phyloP scores from a whole-genome alignment of 2,113 vertebrate species.

The Apteryx owenii region DNA sequence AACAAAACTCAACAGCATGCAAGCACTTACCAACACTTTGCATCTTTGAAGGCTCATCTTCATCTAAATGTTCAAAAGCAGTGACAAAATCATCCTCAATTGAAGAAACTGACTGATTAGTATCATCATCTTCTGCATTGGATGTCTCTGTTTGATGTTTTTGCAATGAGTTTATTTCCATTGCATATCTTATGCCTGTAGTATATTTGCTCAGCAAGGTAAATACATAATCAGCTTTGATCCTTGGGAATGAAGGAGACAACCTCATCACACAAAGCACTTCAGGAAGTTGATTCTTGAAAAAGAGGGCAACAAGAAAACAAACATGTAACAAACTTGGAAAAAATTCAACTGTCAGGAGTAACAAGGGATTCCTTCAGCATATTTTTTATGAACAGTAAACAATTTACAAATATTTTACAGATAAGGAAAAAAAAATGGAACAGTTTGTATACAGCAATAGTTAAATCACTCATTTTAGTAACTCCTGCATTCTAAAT shows the following conservation, averaged over 20 bases:
- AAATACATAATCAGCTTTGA: slow-evolving; percentile 81
- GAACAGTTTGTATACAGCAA: not conserved
- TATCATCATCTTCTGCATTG: slow-evolving; percentile 91
- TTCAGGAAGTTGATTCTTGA: slow-evolving; percentile 76
- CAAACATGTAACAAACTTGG: not conserved
- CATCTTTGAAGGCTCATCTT: slow-evolving; percentile 83
- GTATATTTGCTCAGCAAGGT: slow-evolving; percentile 89
- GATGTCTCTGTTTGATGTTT: slow-evolving; percentile 73
- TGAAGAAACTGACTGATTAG: slow-evolving; percentile 96
- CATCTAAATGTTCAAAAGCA: slow-evolving; percentile 95
- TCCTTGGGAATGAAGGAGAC: slow-evolving; percentile 79
- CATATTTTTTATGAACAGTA: not conserved
- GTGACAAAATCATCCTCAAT: slow-evolving; percentile 99
- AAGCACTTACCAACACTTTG: slow-evolving; percentile 76
- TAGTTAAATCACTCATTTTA: not conserved
- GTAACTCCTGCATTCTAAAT: not conserved
- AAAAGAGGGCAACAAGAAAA: slow-evolving; percentile 41
- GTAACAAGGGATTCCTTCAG: not conserved
- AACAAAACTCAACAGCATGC: not conserved
- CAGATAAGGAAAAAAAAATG: not conserved
- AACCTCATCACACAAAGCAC: slow-evolving; percentile 90
- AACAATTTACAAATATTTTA: not conserved
- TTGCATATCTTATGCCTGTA: slow-evolving; percentile 84
- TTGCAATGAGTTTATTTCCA: slow-evolving; percentile 83
- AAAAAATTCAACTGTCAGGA: not conserved